These are phyloP conservation scores for Tetragonula clypearis DNA, from an alignment of 1,140 invertebrate species.

Conservation along the genomic window DNA sequence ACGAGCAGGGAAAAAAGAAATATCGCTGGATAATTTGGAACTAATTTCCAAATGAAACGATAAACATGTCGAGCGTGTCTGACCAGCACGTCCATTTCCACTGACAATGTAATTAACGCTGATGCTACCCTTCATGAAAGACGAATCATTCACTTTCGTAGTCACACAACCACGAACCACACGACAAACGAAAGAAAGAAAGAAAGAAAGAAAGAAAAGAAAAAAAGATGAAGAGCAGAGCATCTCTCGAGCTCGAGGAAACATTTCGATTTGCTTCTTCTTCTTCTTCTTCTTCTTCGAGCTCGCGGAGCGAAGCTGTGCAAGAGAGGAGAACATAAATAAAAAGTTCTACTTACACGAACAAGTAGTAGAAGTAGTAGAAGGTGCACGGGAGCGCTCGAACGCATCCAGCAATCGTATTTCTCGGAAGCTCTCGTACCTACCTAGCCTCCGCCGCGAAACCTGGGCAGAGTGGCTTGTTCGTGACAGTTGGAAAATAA, in stretches of 20 bases:
- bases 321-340: constrained; percentile 60
- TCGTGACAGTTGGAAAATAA: constrained; percentile 70
- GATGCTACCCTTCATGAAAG: neutral
- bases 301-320: constrained; percentile 33
- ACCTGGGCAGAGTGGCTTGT: constrained; percentile 59
- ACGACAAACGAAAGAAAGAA: too few species aligned
- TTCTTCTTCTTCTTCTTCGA: constrained; percentile 14
- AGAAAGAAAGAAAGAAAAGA: too few species aligned
- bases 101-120: constrained; percentile 6
- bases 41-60: too few species aligned
- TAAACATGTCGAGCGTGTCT: too few species aligned
- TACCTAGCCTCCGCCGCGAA: constrained; percentile 34
- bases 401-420: constrained; percentile 62
- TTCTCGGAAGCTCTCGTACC: constrained; percentile 60
- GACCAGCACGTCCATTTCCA: too few species aligned
- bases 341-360: constrained; percentile 22
- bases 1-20: too few species aligned
- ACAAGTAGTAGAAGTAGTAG: neutral
- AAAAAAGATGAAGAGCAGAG: neutral
- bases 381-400: constrained; percentile 9
- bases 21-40: too few species aligned
- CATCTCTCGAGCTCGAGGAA: constrained; percentile 28
- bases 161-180: neutral
- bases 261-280: constrained; percentile 57
- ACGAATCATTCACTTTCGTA: neutral